Percentiles rank a stretch among this genome's conserved stretches.
Evolutionary conservation across 1,140 invertebrate genomes (phyloP).

Genomic region (Delia radicum): DNA sequence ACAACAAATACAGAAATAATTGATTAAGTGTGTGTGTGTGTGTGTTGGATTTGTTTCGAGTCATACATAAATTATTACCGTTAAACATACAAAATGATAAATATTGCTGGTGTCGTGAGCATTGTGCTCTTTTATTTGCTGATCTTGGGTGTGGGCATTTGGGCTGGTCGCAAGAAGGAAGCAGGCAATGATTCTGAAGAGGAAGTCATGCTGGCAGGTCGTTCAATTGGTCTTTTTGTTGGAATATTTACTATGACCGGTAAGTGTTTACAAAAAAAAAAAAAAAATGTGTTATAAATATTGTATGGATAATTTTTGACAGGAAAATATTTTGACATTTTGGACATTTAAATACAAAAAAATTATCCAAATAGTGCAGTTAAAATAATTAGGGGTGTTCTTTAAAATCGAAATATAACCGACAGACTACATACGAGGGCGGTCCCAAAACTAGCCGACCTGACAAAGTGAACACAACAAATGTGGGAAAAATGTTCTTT

Average conservation of each 20-base stretch:
- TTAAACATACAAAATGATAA: slow-evolving; percentile 72
- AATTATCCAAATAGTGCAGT: too few relatives aligned
- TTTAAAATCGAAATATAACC: too few relatives aligned
- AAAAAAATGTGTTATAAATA: not conserved
- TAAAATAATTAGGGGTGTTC: too few relatives aligned
- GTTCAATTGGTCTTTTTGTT: slow-evolving; percentile 93
- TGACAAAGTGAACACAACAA: too few relatives aligned
- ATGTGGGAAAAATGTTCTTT: too few relatives aligned
- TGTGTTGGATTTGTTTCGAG: slow-evolving; percentile 8
- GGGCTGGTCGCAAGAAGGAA: slow-evolving; percentile 90
- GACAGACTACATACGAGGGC: too few relatives aligned
- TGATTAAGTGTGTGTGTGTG: not conserved
- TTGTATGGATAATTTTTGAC: not conserved
- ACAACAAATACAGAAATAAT: too few relatives aligned
- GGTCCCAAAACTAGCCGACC: too few relatives aligned
- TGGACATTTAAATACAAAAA: too few relatives aligned
- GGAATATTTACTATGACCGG: slow-evolving; percentile 99
- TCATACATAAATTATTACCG: slow-evolving; percentile 31
- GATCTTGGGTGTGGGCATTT: slow-evolving; percentile 91
- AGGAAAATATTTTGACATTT: too few relatives aligned
- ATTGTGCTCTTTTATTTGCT: slow-evolving; percentile 93
- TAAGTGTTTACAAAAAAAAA: slow-evolving; percentile 50
- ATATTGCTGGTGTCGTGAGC: slow-evolving; percentile 86
- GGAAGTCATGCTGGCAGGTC: slow-evolving; percentile 94
- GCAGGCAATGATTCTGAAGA: slow-evolving; percentile 84